Percentiles rank a stretch among this genome's conserved stretches.
Conservation (phyloP, 2,797 vertebrate genomes). For the Scarus forsteni region DNA sequence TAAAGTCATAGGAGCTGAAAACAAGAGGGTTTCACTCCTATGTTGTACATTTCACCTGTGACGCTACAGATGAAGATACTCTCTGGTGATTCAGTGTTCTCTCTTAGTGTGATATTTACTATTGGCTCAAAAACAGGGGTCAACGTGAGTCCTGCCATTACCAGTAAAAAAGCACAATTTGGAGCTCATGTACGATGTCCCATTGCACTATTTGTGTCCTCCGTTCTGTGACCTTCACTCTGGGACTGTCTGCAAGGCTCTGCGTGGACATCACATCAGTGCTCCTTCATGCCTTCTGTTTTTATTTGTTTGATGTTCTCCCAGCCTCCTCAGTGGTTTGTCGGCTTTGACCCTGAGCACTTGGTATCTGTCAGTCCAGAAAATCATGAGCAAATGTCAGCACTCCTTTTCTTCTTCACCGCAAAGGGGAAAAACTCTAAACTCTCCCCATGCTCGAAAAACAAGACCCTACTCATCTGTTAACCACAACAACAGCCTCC, state of each 20-base stretch:
- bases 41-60: too few relatives aligned
- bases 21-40: too few relatives aligned
- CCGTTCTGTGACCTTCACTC: slow-evolving; percentile 52
- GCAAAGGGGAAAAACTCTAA: slow-evolving; percentile 17
- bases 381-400: slow-evolving; percentile 53
- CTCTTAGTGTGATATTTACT: too few relatives aligned
- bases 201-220: slow-evolving; percentile 50
- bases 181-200: background rate
- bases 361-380: slow-evolving; percentile 31
- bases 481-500: slow-evolving; percentile 28
- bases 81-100: too few relatives aligned
- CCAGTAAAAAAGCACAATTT: slow-evolving; percentile 3
- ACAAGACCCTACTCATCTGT: slow-evolving; percentile 25
- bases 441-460: slow-evolving; percentile 9
- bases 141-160: too few relatives aligned
- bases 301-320: slow-evolving; percentile 48
- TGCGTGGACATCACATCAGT: slow-evolving; percentile 35
- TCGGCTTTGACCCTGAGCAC: slow-evolving; percentile 55
- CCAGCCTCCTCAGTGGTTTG: slow-evolving; percentile 31
- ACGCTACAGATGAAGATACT: too few relatives aligned
- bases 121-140: too few relatives aligned
- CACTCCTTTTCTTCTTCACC: slow-evolving; percentile 24
- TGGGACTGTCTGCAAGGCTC: slow-evolving; percentile 40
- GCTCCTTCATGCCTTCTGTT: slow-evolving; percentile 31
- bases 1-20: too few relatives aligned